Base-by-base conservation (phyloP, 2,113 vertebrate species). In the Carollia perspicillata region DNA sequence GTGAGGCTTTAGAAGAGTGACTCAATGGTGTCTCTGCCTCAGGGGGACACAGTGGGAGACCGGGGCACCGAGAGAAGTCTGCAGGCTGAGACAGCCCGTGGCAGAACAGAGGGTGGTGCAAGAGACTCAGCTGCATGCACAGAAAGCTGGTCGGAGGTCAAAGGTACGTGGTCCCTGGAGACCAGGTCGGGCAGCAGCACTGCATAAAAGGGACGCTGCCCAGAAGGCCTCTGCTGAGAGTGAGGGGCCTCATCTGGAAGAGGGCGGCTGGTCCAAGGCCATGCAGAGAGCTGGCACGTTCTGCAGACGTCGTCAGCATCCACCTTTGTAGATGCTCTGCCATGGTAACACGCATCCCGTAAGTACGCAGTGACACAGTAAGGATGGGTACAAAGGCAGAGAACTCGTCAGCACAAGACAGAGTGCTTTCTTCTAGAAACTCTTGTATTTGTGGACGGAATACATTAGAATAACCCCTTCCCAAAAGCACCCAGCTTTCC, bases 61-160 rank as follows among this genome's bases (percentile, higher is more conserved):
- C 1, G 14, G n/a, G 47, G 26, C 11, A 26, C 33, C 35, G 26
- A 28, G 16, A 42, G 18, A 53, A 13, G 44, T 10, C 69, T 26
- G 13, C 14, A 65, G 72, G 60, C 14, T 42, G 35, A 60, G 33
- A 40, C 9, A 20, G 49, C 26, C 12, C 58, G 0, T 1, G 2
- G 60, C 17, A 51, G 55, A n/a, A 23, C 8, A 53, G 58, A 66
- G 5, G 28, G 37, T 18, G 0, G 0, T 23, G 37, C 20, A 20
- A 51, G 87, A 49, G 60, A 18, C 0, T 14, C 17, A 58, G 35
- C 10, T 65, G 44, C 30, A 4, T 4, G n/a, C 17, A 30, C 22
- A 0, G 6, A 33, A 0, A 4, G 28, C 0, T 4, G 53, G 42
- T 60, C 20, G 80, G 44, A 65, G 5, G 17, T 42, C 14, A 22